Evolutionary conservation across 2,797 vertebrate genomes (phyloP), one percentile per base, ranked within the genome.

Genomic region (Betta splendens): DNA sequence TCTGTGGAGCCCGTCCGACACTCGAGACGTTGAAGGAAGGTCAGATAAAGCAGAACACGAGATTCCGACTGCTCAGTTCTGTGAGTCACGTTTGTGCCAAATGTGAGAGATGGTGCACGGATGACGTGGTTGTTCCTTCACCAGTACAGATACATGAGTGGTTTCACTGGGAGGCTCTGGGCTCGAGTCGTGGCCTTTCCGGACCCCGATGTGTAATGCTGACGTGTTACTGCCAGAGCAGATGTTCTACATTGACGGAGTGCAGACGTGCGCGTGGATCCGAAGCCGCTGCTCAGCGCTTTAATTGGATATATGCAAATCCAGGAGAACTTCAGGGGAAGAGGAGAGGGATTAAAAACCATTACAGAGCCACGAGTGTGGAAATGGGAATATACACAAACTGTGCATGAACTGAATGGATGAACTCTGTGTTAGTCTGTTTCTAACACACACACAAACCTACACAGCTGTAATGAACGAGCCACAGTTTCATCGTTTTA

Each of bases 291-390:
- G 74, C 77, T 86, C 65, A 20, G 53, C 58, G 69, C 39, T 81
- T 84, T 89, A 89, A 91, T 89, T 86, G 79, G 87, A 89, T 85
- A 78, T 88, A 89, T 88, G 87, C 79, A 88, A 89, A 90, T 90
- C 69, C 31, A 16, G 62, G 64, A 39, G 65, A 82, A 86, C 74
- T 78, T 73, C 72, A 75, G 69, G 45, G 58, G 64, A 58, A 75
- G 62, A 72, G 51, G 64, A 74, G 77, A 75, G 47, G 78, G 81
- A 87, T 88, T 86, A 84, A 75, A 84, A 42, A 51, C 56, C 79
- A 79, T 82, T 77, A 81, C 49, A 21, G 44, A 69, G 66, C 46
- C 40, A 28, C 44, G 26, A 63, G 69, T 59, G 54, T 17, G 38
- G 47, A 71, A 67, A 72, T n/a, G 17, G 25, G 28, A 57, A 37